Conservation (phyloP, 2,797 vertebrate species). For the Steatocranus sp. region DNA sequence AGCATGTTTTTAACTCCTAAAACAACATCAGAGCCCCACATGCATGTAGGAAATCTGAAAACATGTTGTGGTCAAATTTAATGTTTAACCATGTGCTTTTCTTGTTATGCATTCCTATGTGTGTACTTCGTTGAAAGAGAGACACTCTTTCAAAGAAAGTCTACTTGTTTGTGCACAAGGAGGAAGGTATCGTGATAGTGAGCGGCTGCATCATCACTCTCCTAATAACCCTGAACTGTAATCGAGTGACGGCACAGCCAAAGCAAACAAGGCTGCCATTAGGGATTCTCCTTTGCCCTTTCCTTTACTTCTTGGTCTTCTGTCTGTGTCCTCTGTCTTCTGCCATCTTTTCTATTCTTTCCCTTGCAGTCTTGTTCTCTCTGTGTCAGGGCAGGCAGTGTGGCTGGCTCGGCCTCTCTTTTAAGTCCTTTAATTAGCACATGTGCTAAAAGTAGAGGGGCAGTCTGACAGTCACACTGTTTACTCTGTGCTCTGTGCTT, state of each 20-base stretch:
- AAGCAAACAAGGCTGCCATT: slow-evolving; percentile 39
- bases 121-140: background rate
- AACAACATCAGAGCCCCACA: background rate
- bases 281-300: slow-evolving; percentile 2
- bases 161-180: slow-evolving; percentile 41
- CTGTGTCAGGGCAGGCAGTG: background rate
- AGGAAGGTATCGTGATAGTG: background rate
- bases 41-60: slow-evolving; percentile 15
- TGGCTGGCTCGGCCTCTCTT: background rate
- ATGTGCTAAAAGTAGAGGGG: slow-evolving; percentile 16
- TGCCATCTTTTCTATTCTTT: background rate
- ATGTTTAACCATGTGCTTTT: slow-evolving; percentile 1
- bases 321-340: background rate
- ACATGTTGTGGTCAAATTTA: slow-evolving; percentile 47
- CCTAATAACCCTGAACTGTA: slow-evolving; percentile 53
- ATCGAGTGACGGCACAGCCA: slow-evolving; percentile 21
- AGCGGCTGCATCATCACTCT: slow-evolving; percentile 30
- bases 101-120: background rate
- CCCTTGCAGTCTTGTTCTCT: background rate
- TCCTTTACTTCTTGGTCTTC: background rate
- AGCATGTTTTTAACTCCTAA: slow-evolving; percentile 30
- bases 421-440: slow-evolving; percentile 37
- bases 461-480: slow-evolving; percentile 13
- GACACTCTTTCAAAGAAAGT: background rate
- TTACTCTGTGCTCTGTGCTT: slow-evolving; percentile 1